A percentile compares a stretch with the other conserved stretches of the same genome.
Evolutionary conservation across 2,113 vertebrate genomes (phyloP).

Genomic region (Xerus inauris): DNA sequence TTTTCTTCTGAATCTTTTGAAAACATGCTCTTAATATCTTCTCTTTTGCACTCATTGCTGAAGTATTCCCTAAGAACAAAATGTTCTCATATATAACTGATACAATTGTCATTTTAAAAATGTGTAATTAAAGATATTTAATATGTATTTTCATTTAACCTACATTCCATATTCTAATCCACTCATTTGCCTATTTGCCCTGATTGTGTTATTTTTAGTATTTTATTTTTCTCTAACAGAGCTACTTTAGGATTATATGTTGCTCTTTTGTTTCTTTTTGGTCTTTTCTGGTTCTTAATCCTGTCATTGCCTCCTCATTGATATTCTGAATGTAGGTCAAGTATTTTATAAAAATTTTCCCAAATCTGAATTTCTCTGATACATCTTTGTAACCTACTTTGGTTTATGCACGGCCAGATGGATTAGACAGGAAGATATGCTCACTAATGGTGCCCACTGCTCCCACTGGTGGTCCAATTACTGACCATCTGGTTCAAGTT

Average conservation of each 20-base stretch:
- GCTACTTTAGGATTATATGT: background rate
- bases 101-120: background rate
- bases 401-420: background rate
- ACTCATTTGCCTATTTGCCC: background rate
- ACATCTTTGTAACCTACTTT: background rate
- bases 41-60: background rate
- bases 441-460: accelerated
- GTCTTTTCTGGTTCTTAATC: background rate
- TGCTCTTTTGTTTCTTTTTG: background rate
- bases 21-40: background rate
- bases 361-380: background rate
- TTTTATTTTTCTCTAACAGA: background rate
- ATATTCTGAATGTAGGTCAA: background rate
- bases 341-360: background rate
- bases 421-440: background rate
- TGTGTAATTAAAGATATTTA: background rate
- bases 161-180: background rate
- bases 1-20: background rate
- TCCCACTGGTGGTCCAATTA: too few species aligned
- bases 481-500: background rate
- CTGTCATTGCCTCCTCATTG: background rate
- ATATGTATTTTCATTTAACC: background rate
- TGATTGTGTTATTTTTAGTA: background rate
- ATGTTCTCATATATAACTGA: background rate
- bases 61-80: background rate